These are phyloP conservation scores for Aethes cnicana DNA, from an alignment of 2,888 invertebrate species.

Conservation along the genomic window DNA sequence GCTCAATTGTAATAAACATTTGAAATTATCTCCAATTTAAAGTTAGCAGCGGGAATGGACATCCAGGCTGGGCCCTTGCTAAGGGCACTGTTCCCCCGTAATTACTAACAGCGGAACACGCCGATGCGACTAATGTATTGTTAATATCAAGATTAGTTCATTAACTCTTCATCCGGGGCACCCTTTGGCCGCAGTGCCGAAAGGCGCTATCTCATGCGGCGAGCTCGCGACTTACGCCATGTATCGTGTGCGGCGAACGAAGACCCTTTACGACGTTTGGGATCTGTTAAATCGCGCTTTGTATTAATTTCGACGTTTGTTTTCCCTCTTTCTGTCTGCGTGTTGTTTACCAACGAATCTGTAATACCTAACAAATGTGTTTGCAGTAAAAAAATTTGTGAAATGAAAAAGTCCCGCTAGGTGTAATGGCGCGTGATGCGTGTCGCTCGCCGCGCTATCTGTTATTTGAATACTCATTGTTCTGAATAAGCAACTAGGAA, in stretches of 20 bases:
- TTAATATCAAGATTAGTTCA: slow-evolving; percentile 82
- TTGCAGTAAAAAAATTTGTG: not conserved
- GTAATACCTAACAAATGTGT: not conserved
- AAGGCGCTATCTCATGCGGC: slow-evolving; percentile 7
- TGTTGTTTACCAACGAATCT: slow-evolving; percentile 31
- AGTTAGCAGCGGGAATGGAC: slow-evolving; percentile 32
- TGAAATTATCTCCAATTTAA: slow-evolving; percentile 31
- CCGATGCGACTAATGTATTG: slow-evolving; percentile 80
- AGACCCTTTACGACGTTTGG: slow-evolving; percentile 65
- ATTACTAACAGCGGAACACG: slow-evolving; percentile 52
- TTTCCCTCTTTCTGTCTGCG: slow-evolving; percentile 50
- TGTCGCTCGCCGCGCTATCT: slow-evolving; percentile 9
- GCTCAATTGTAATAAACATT: slow-evolving; percentile 26
- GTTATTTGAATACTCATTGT: slow-evolving; percentile 28
- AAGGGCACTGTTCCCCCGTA: slow-evolving; percentile 42
- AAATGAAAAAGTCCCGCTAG: not conserved
- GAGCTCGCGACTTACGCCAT: slow-evolving; percentile 4
- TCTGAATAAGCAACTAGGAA: slow-evolving; percentile 25
- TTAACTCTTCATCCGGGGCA: slow-evolving; percentile 73
- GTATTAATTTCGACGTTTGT: slow-evolving; percentile 72
- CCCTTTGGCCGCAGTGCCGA: slow-evolving; percentile 32
- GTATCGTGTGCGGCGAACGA: slow-evolving; percentile 46
- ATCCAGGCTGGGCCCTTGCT: slow-evolving; percentile 20
- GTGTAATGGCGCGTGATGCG: slow-evolving; percentile 14
- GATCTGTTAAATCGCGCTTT: slow-evolving; percentile 63